Percentiles rank a stretch among this genome's conserved stretches.
Evolutionary conservation across 2,797 vertebrate genomes (phyloP).

Genomic region (Acipenser transmontanus): DNA sequence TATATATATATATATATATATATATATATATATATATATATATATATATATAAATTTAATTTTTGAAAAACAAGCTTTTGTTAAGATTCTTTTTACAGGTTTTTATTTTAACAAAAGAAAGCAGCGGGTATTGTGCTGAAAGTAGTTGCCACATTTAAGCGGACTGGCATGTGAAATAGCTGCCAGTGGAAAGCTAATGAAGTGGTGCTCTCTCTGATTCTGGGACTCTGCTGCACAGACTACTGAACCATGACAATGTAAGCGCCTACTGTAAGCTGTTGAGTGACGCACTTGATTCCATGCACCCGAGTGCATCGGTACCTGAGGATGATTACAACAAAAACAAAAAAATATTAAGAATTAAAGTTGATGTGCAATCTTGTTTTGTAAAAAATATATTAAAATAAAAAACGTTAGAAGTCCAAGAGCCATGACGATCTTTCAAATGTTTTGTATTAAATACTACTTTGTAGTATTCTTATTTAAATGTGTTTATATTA

Average conservation of each 20-base stretch:
- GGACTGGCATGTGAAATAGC: slow-evolving; percentile 58
- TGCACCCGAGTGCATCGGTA: slow-evolving; percentile 68
- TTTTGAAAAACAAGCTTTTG: slow-evolving; percentile 2
- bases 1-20: not conserved
- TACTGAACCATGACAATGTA: slow-evolving; percentile 51
- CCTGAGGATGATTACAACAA: slow-evolving; percentile 63
- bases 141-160: slow-evolving; percentile 15
- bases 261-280: slow-evolving; percentile 16
- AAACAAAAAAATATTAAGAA: slow-evolving; percentile 2
- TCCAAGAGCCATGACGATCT: slow-evolving; percentile 60
- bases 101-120: slow-evolving; percentile 58
- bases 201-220: slow-evolving; percentile 62
- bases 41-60: not conserved
- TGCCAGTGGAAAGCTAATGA: slow-evolving; percentile 70
- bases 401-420: slow-evolving; percentile 79
- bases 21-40: no score
- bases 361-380: slow-evolving; percentile 76
- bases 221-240: slow-evolving; percentile 75
- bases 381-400: slow-evolving; percentile 59
- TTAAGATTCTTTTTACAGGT: slow-evolving; percentile 67
- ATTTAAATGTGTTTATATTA: slow-evolving; percentile 66
- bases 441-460: slow-evolving; percentile 65
- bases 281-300: slow-evolving; percentile 7
- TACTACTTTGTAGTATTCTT: slow-evolving; percentile 61
- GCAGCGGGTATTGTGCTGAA: slow-evolving; percentile 55